Percentiles rank a stretch among this genome's conserved stretches.
These are phyloP conservation scores for Bombus waltoni DNA, from an alignment of 1,140 invertebrate genomes.

Conservation along the genomic window DNA sequence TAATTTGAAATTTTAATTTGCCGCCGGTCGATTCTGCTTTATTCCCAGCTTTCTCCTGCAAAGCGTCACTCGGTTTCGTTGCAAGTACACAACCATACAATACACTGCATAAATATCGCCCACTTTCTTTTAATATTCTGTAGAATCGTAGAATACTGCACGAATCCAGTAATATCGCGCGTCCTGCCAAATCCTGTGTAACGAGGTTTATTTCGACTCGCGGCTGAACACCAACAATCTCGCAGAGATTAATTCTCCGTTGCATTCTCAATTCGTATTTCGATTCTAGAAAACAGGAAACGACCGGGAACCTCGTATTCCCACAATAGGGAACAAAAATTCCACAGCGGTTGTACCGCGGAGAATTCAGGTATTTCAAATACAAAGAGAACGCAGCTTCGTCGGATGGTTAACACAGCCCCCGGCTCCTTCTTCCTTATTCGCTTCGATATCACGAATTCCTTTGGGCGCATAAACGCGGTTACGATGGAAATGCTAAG, in stretches of 20 bases:
- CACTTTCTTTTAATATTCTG: too few species aligned
- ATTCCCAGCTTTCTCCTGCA: too few species aligned
- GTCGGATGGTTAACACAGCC: background rate
- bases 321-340: background rate
- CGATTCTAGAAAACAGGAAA: background rate
- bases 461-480: slow-evolving; percentile 29
- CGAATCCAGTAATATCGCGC: too few species aligned
- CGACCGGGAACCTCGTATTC: background rate
- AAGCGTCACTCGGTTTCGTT: too few species aligned
- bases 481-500: slow-evolving; percentile 59
- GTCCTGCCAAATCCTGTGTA: too few species aligned
- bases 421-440: background rate
- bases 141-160: too few species aligned
- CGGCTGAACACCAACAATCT: background rate
- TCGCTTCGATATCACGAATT: slow-evolving; percentile 38
- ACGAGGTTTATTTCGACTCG: too few species aligned
- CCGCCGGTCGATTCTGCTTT: too few species aligned
- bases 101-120: too few species aligned
- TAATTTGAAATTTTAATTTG: too few species aligned
- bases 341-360: background rate
- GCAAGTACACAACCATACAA: too few species aligned
- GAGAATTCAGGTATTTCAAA: background rate
- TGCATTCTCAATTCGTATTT: background rate
- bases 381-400: background rate
- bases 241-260: background rate